Percentiles rank a stretch among this genome's conserved stretches.
phyloP scores from a whole-genome alignment of 2,888 invertebrate species.

The Tridacna crocea region DNA sequence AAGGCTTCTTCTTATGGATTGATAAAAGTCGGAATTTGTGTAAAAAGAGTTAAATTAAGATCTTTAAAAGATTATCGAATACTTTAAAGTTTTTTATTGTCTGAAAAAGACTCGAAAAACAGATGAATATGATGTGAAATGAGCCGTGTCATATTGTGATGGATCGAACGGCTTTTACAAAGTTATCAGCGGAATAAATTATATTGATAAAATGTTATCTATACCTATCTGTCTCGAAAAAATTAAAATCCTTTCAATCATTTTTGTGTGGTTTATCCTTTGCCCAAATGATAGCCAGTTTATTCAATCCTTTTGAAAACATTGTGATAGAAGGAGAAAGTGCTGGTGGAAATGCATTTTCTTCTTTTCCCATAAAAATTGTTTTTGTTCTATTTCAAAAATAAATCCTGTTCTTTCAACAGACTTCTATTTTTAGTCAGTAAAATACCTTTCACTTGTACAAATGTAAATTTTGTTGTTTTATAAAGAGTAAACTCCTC shows the following conservation, averaged over 20 bases:
- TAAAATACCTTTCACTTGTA: no score
- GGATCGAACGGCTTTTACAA: constrained; percentile 1
- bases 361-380: not conserved
- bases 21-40: not conserved
- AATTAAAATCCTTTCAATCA: constrained; percentile 21
- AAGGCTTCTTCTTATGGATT: not conserved
- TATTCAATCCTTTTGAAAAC: not conserved
- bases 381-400: not conserved
- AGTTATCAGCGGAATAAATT: constrained; percentile 13
- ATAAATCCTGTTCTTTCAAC: no score
- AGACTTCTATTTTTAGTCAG: no score
- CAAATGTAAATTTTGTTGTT: no score
- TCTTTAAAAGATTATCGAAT: not conserved
- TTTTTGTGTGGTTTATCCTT: not conserved
- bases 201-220: constrained; percentile 24
- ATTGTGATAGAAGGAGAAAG: not conserved
- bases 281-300: not conserved
- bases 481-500: no score
- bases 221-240: constrained; percentile 21
- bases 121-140: constrained; percentile 12
- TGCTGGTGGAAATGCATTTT: not conserved
- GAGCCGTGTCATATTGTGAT: constrained; percentile 8
- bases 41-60: not conserved
- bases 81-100: not conserved
- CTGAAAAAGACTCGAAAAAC: not conserved